These are phyloP conservation scores for Allacma fusca DNA, from an alignment of 2,888 invertebrate species.

Conservation along the genomic window DNA sequence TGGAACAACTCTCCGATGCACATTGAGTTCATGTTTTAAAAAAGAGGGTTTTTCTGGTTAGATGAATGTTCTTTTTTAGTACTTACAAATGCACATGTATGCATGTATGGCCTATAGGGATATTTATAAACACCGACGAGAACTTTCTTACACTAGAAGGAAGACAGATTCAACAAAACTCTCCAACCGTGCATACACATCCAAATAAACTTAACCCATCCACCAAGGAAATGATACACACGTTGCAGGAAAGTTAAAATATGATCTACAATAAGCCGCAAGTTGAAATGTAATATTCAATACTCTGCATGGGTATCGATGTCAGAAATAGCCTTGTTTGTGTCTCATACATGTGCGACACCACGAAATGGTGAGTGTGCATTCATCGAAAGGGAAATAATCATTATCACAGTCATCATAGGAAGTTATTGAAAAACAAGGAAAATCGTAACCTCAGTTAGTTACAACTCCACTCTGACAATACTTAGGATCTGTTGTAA, in stretches of 20 bases:
- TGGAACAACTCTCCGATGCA: too few species aligned
- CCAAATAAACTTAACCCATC: slow-evolving; percentile 41
- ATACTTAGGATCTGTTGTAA: background rate
- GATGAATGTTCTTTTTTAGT: too few species aligned
- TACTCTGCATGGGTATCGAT: slow-evolving; percentile 34
- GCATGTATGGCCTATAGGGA: background rate
- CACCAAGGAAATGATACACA: slow-evolving; percentile 14
- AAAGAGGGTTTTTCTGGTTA: too few species aligned
- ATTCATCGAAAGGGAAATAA: slow-evolving; percentile 33
- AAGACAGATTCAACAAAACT: too few species aligned
- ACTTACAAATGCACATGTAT: background rate
- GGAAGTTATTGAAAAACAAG: slow-evolving; percentile 35
- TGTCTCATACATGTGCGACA: background rate
- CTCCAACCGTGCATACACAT: background rate
- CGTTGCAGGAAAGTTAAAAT: slow-evolving; percentile 10
- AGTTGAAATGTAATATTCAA: slow-evolving; percentile 17
- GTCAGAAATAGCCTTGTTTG: slow-evolving; percentile 32
- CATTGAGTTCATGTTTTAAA: too few species aligned
- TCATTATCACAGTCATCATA: slow-evolving; percentile 18
- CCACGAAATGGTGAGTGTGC: slow-evolving; percentile 1
- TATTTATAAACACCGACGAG: background rate
- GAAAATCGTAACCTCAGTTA: background rate
- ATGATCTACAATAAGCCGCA: slow-evolving; percentile 19
- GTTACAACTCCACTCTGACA: background rate
- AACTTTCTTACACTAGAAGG: background rate